Base-by-base conservation (phyloP, 2,888 invertebrate genomes). In the Seira sanloemensis region DNA sequence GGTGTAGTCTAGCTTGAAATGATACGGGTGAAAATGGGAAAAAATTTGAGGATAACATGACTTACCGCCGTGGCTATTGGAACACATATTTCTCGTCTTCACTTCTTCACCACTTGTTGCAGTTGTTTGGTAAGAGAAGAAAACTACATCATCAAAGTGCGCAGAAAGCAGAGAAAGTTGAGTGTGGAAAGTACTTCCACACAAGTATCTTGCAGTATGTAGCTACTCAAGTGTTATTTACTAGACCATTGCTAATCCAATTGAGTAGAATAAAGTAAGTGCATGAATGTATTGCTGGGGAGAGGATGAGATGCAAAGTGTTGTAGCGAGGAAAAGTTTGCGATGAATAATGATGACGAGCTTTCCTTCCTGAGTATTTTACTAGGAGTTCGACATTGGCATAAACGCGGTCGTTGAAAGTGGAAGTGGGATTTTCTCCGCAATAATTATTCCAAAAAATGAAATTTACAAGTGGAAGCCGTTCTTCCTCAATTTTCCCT, bases 61-160 rank as follows among this genome's bases (percentile, higher is more conserved):
- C 81, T 81, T 71, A 81, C 81, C 81, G 65, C 81, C 81, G 65
- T 75, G 81, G 65, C 26, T 75, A 12, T 37, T 37, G 68, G 81
- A 76, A 68, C 76, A 75, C 81, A 81, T 81, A 76, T 81, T 76
- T 81, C 58, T 58, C 26, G 65, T 75, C 68, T 68, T 37, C 65
- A 69, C 58, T 68, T 37, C 67, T 67, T 75, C 62, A 18, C 81
- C 81, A 81, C 81, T 81, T 81, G 81, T 81, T 81, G 81, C 81
- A 75, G 26, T 37, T 26, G 21, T 37, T 37, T 37, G 37, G 37
- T 37, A 12, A n/a, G 37, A 37, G 37, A 12, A 37, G 12, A 4
- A 37, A 37, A 37, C 37, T 37, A 37, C n/a, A n/a, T 37, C 37
- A 37, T 37, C 37, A 37, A 7, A 4, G 37, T 4, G 4, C 12